Percentiles rank a stretch among this genome's conserved stretches.
These are phyloP conservation scores for Limenitis arthemis DNA, from an alignment of 2,888 invertebrate genomes.

Conservation along the genomic window DNA sequence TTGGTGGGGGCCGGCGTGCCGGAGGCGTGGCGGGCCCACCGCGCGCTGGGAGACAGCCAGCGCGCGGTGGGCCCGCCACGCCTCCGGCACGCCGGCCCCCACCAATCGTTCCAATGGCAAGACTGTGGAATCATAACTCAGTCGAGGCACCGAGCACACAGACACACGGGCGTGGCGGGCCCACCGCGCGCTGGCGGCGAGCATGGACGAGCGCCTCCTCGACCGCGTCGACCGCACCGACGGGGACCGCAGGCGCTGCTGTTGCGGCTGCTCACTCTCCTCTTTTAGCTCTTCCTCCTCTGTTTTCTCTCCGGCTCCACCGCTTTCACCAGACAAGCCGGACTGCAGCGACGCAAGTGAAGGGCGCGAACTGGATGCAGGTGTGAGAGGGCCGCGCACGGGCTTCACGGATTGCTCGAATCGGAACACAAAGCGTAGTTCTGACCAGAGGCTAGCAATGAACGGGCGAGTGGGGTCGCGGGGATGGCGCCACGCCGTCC, in stretches of 20 bases:
- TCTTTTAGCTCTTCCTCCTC: slow-evolving; percentile 1
- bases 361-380: slow-evolving; percentile 16
- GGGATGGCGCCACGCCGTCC: slow-evolving; percentile 39
- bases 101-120: no score
- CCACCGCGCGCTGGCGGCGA: slow-evolving; percentile 51
- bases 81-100: no score
- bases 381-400: slow-evolving; percentile 35
- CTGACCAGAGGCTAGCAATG: slow-evolving; percentile 38
- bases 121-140: no score
- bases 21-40: slow-evolving; percentile 43
- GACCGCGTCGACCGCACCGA: slow-evolving; percentile 24
- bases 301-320: slow-evolving; percentile 9
- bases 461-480: slow-evolving; percentile 35
- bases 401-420: slow-evolving; percentile 54
- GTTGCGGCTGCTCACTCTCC: slow-evolving; percentile 6
- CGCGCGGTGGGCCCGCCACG: no score
- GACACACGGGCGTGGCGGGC: slow-evolving; percentile 47
- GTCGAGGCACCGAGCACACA: slow-evolving; percentile 43
- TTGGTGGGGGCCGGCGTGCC: no score
- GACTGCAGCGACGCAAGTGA: slow-evolving; percentile 7
- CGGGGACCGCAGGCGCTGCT: slow-evolving; percentile 22
- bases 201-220: slow-evolving; percentile 56
- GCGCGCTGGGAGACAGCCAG: no score
- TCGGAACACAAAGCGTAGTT: slow-evolving; percentile 57
- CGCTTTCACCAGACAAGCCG: slow-evolving; percentile 7